Conservation (phyloP, 2,797 vertebrate genomes). For the Chiroxiphia lanceolata region DNA sequence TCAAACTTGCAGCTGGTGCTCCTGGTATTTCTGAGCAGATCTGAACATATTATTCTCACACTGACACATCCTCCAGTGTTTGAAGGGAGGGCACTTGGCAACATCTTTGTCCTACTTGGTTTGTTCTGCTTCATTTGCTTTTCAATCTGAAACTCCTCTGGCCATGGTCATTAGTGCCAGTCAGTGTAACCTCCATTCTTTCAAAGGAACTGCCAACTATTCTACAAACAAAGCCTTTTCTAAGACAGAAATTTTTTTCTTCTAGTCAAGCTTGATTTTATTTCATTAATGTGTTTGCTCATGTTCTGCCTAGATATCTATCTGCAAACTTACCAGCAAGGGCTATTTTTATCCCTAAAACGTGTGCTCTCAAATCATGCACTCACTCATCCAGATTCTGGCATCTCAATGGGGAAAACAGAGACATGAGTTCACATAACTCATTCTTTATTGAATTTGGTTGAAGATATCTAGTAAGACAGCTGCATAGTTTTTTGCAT, state of each 20-base stretch:
- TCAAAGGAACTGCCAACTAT: neutral
- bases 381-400: neutral
- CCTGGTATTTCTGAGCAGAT: neutral
- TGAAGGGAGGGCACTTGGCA: neutral
- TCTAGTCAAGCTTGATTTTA: neutral
- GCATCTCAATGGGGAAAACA: neutral
- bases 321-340: neutral
- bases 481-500: neutral
- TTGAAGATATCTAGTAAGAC: neutral
- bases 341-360: neutral
- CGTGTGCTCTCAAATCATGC: fast-evolving
- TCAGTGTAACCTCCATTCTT: neutral
- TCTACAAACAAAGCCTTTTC: neutral
- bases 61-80: neutral
- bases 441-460: neutral
- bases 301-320: neutral
- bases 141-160: neutral
- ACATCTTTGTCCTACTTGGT: neutral
- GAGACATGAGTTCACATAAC: neutral
- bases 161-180: neutral
- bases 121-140: neutral
- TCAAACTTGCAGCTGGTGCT: neutral
- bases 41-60: neutral
- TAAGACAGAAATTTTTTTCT: neutral
- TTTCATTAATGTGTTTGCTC: neutral